Evolutionary conservation across 2,888 invertebrate genomes (phyloP).

Genomic region (Sipunculus nudus): DNA sequence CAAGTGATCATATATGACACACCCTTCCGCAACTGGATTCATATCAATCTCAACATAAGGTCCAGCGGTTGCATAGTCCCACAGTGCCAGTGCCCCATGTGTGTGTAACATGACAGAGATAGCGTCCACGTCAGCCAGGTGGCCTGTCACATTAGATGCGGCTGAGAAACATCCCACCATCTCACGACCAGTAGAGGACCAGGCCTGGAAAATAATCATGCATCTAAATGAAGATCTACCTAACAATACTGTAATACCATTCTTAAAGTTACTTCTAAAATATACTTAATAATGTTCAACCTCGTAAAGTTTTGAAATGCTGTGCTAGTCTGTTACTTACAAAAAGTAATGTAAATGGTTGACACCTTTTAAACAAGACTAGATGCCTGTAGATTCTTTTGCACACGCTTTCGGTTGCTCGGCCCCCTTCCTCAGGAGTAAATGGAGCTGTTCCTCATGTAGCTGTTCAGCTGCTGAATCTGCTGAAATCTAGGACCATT

Average conservation of each 20-base stretch:
- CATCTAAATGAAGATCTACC: conserved; percentile 1
- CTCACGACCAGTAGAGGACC: conserved; percentile 69
- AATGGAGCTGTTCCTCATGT: too few species aligned
- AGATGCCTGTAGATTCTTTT: too few species aligned
- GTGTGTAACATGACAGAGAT: conserved; percentile 83
- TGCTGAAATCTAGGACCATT: too few species aligned
- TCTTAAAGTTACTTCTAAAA: background rate
- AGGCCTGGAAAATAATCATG: conserved; percentile 40
- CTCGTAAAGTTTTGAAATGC: too few species aligned
- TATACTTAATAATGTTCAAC: too few species aligned
- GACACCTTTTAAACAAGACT: too few species aligned
- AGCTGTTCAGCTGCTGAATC: too few species aligned
- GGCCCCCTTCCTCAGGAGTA: too few species aligned
- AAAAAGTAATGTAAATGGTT: too few species aligned
- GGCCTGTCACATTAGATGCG: conserved; percentile 88
- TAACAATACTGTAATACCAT: conserved; percentile 1
- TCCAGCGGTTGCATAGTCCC: conserved; percentile 88
- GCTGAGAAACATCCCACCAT: conserved; percentile 87
- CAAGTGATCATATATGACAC: conserved; percentile 61
- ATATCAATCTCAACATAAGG: conserved; percentile 83
- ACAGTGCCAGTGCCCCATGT: conserved; percentile 84
- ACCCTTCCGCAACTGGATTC: conserved; percentile 81
- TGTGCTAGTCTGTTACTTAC: too few species aligned
- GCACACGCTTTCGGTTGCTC: too few species aligned
- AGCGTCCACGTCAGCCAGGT: conserved; percentile 83